phyloP scores from a whole-genome alignment of 2,888 invertebrate genomes.

The Hybos culiciformis region DNA sequence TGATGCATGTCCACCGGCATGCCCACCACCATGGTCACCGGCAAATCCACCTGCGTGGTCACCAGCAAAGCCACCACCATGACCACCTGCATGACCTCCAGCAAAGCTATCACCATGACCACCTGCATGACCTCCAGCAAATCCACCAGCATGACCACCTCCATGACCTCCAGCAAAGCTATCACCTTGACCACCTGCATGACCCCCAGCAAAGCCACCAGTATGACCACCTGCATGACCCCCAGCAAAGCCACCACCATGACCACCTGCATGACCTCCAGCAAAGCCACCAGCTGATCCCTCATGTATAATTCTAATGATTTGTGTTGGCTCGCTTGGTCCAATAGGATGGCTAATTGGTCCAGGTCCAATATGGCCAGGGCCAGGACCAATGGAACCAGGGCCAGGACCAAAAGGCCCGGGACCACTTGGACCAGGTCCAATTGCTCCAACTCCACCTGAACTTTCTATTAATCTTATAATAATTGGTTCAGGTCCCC shows the following conservation, averaged over 20 bases:
- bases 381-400: conserved; percentile 4
- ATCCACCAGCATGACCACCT: conserved; percentile 5
- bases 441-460: neutral
- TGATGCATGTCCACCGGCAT: neutral
- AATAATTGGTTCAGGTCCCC: conserved; percentile 5
- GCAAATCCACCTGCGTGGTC: neutral
- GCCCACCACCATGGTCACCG: neutral
- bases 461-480: too few species aligned
- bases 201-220: neutral
- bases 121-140: conserved; percentile 4
- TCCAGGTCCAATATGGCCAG: conserved; percentile 6
- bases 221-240: conserved; percentile 6
- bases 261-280: neutral
- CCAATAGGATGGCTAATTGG: conserved; percentile 7
- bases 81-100: too few species aligned
- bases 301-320: conserved; percentile 3
- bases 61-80: neutral
- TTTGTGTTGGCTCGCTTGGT: neutral
- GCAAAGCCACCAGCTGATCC: neutral
- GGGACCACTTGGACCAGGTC: conserved; percentile 2
- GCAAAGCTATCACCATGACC: neutral
- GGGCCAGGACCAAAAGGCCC: conserved; percentile 2
- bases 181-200: conserved; percentile 4
- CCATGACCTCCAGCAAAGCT: conserved; percentile 9
- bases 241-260: neutral